These are phyloP conservation scores for Diogma glabrata DNA, from an alignment of 2,888 invertebrate genomes.

Conservation along the genomic window DNA sequence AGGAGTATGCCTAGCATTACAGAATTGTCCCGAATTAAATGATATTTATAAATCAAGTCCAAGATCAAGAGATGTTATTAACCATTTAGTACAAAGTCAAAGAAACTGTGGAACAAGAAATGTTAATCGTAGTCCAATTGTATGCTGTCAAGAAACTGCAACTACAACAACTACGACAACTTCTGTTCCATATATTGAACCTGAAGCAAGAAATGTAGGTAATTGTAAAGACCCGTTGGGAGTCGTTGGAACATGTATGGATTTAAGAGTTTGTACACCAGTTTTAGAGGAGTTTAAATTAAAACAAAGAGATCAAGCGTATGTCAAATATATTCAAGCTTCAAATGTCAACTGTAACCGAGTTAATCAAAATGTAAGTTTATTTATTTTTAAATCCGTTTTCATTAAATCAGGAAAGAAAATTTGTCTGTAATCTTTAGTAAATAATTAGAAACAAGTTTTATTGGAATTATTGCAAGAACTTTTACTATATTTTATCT, in stretches of 20 bases:
- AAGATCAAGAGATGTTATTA: slow-evolving; percentile 23
- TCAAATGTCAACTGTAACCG: slow-evolving; percentile 15
- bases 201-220: background rate
- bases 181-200: slow-evolving; percentile 4
- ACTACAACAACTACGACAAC: slow-evolving; percentile 4
- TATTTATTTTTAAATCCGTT: too few species aligned
- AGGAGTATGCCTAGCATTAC: slow-evolving; percentile 29
- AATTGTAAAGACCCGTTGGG: slow-evolving; percentile 10
- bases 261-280: slow-evolving; percentile 11
- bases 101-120: slow-evolving; percentile 29
- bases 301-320: slow-evolving; percentile 11
- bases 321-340: slow-evolving; percentile 11
- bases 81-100: slow-evolving; percentile 27
- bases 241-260: slow-evolving; percentile 10
- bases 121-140: slow-evolving; percentile 31
- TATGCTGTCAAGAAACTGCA: slow-evolving; percentile 19
- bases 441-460: too few species aligned
- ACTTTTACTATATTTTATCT: too few species aligned
- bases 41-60: slow-evolving; percentile 24
- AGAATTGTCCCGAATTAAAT: slow-evolving; percentile 28
- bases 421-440: too few species aligned
- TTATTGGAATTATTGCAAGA: too few species aligned
- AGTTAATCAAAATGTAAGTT: slow-evolving; percentile 9
- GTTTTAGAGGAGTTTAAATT: slow-evolving; percentile 10
- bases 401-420: too few species aligned